Evolutionary conservation across 2,888 invertebrate species (phyloP).

Genomic region (Cryptus armator): DNA sequence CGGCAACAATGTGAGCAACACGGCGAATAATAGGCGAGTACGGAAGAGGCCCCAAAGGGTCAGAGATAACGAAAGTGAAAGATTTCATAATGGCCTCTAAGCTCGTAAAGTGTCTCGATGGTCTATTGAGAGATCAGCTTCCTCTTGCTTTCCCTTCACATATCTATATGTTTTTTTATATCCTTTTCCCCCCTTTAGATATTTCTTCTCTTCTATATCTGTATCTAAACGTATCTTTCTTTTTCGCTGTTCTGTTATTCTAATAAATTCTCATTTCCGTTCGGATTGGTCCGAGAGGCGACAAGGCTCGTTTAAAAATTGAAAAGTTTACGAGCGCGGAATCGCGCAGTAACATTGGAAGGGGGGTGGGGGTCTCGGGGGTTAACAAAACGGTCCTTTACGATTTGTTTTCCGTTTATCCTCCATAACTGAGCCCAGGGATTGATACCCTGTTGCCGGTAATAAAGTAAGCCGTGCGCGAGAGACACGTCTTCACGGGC

Average conservation of each 20-base stretch:
- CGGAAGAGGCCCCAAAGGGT: conserved; percentile 52
- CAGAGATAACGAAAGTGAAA: conserved; percentile 53
- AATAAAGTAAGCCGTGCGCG: conserved; percentile 72
- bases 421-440: conserved; percentile 43
- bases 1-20: conserved; percentile 71
- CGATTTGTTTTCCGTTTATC: conserved; percentile 79
- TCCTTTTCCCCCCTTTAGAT: conserved; percentile 20
- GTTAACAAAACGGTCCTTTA: conserved; percentile 77
- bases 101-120: conserved; percentile 72
- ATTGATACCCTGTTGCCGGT: conserved; percentile 77
- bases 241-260: conserved; percentile 66
- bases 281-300: conserved; percentile 35
- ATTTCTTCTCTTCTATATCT: conserved; percentile 26
- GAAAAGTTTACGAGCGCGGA: conserved; percentile 68
- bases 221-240: conserved; percentile 33
- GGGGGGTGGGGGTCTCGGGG: neutral
- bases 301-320: conserved; percentile 58
- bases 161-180: conserved; percentile 34
- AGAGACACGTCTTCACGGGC: conserved; percentile 37
- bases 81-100: conserved; percentile 69
- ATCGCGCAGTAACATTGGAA: conserved; percentile 12
- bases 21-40: conserved; percentile 69
- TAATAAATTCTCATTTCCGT: conserved; percentile 76
- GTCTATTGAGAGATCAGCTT: conserved; percentile 54
- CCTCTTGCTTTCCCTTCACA: conserved; percentile 28